phyloP scores from a whole-genome alignment of 2,113 vertebrate species.

The Pachypanchax playfairii region DNA sequence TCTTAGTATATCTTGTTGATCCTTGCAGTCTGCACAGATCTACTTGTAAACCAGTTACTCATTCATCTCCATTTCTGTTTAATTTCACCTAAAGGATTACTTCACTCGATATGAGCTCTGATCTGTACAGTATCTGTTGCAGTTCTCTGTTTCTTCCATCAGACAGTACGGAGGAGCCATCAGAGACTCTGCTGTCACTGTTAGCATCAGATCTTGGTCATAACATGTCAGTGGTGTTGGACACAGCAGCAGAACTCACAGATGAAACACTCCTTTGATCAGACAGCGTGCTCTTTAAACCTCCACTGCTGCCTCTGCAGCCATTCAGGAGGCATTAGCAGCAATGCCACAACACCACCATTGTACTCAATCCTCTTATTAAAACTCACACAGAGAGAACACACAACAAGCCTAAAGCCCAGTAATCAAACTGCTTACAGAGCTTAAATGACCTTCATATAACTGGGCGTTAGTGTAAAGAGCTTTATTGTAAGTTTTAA shows the following conservation, averaged over 20 bases:
- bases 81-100: no score
- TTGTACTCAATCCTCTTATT: slow-evolving; percentile 44
- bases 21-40: no score
- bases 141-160: slow-evolving; percentile 43
- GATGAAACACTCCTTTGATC: slow-evolving; percentile 76
- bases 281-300: slow-evolving; percentile 63
- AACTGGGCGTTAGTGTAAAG: slow-evolving; percentile 3
- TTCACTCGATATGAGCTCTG: background rate
- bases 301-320: slow-evolving; percentile 61
- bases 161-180: slow-evolving; percentile 40
- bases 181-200: slow-evolving; percentile 61
- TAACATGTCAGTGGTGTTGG: slow-evolving; percentile 53
- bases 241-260: slow-evolving; percentile 64
- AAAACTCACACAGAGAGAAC: slow-evolving; percentile 27
- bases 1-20: no score
- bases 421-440: slow-evolving; percentile 40
- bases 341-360: slow-evolving; percentile 52
- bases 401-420: slow-evolving; percentile 21
- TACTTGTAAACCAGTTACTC: no score
- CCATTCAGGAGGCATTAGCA: slow-evolving; percentile 65
- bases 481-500: no score
- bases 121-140: slow-evolving; percentile 17
- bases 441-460: no score
- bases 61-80: no score
- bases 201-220: slow-evolving; percentile 64